Percentiles rank a stretch among this genome's conserved stretches.
phyloP scores from a whole-genome alignment of 2,888 invertebrate species.

The Eilema caniola region DNA sequence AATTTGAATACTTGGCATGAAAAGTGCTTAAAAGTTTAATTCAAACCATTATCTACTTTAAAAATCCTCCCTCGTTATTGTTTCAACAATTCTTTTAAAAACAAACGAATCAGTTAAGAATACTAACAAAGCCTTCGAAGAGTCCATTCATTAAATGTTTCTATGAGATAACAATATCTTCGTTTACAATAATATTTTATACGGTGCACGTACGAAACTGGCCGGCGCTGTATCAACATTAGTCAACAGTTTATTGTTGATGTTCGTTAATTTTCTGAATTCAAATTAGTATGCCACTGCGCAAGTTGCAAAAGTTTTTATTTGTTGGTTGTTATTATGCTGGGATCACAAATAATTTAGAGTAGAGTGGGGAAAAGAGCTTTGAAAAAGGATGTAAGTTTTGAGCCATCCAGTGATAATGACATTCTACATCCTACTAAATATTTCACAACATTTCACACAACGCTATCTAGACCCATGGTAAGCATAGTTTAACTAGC shows the following conservation, averaged over 20 bases:
- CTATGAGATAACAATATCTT: constrained; percentile 39
- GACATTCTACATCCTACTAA: too few relatives aligned
- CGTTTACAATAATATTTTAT: constrained; percentile 38
- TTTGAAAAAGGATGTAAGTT: too few relatives aligned
- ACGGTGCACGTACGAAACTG: constrained; percentile 52
- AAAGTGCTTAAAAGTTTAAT: too few relatives aligned
- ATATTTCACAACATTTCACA: too few relatives aligned
- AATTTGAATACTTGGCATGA: too few relatives aligned
- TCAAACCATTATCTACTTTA: too few relatives aligned
- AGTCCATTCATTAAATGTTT: constrained; percentile 26
- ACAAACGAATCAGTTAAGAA: neutral
- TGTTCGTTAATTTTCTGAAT: constrained; percentile 48
- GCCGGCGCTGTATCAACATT: constrained; percentile 46
- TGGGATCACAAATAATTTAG: neutral
- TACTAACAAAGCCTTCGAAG: neutral
- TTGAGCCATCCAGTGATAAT: too few relatives aligned
- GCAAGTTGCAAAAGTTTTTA: neutral
- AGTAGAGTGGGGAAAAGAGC: too few relatives aligned
- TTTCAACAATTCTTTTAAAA: neutral
- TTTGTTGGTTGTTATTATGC: neutral
- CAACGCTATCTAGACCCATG: too few relatives aligned
- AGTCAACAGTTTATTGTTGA: constrained; percentile 46
- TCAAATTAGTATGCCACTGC: constrained; percentile 38
- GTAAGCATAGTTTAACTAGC: too few relatives aligned
- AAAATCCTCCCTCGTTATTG: neutral